Evolutionary conservation across 1,140 invertebrate genomes (phyloP), one percentile per base, ranked within the genome.

Genomic region (Ptiloglossa arizonensis): DNA sequence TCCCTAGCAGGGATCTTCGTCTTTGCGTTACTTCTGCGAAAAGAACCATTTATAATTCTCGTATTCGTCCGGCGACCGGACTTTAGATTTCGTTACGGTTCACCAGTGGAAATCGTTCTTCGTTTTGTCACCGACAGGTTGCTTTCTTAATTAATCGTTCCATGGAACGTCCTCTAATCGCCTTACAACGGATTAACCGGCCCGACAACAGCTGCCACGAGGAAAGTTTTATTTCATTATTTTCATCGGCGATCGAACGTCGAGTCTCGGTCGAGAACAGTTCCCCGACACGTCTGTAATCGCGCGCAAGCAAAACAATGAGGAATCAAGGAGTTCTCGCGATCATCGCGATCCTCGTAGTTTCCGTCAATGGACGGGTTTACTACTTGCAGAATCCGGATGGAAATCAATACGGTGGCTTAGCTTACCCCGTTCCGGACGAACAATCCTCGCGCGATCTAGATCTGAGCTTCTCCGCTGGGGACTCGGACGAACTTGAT

Each of bases 361-460:
- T 59, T 59, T 35, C 19, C 3, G 73, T 79, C 27, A 29, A 82
- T 15, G 82, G 72, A 50, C 68, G 81, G 24, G 73, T 87, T 82
- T 87, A 86, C 79, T 89, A 89, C 52, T 60, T 89, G 19, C 73
- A 87, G 15, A 62, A 67, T 67, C 5, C 77, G 15, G 70, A 79
- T 32, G 68, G 48, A 17, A 54, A 46, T n/a, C 75, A 82, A 52
- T 73, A 77, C 71, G 78, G 59, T n/a, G 79, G 79, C 44, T 73
- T 57, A 22, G 66, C 79, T 63, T 81, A 76, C 57, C 75, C 79
- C n/a, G 24, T 75, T 44, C 32, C 60, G 32, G 74, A 79, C 19
- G 83, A 89, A 78, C 86, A 90, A 66, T 86, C 88, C 22, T 90
- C 89, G 2, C 80, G 83, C 29, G 88, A 91, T 80, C 83, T 91